Conservation (phyloP, 2,888 invertebrate species). For the Agrilus biguttatus region DNA sequence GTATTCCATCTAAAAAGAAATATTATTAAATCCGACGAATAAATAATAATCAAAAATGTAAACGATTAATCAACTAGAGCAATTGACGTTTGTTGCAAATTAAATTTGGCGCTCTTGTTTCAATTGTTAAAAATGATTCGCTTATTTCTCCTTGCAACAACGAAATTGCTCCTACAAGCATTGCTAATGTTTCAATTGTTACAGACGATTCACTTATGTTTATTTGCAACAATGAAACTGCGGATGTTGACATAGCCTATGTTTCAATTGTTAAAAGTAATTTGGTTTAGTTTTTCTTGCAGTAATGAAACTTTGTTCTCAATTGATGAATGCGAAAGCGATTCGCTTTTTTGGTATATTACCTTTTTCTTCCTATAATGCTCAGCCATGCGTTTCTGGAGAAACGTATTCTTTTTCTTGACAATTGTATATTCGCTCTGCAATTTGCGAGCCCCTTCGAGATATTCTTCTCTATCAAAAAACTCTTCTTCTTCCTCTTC, state of each 20-base stretch:
- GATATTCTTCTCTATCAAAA: conserved; percentile 11
- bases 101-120: not conserved
- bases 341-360: not conserved
- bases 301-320: too few relatives aligned
- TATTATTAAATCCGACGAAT: not conserved
- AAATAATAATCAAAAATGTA: not conserved
- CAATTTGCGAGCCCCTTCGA: conserved; percentile 8
- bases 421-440: conserved; percentile 7
- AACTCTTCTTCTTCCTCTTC: conserved; percentile 8
- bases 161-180: too few relatives aligned
- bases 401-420: conserved; percentile 18
- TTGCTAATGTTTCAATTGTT: too few relatives aligned
- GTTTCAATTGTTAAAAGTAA: too few relatives aligned
- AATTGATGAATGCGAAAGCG: too few relatives aligned
- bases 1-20: conserved; percentile 19
- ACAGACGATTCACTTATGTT: too few relatives aligned
- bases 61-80: not conserved
- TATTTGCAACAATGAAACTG: too few relatives aligned
- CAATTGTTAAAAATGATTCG: too few relatives aligned
- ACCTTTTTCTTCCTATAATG: conserved; percentile 24
- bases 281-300: too few relatives aligned
- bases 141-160: too few relatives aligned
- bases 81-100: too few relatives aligned
- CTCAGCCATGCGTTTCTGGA: conserved; percentile 24
- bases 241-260: too few relatives aligned